Evolutionary conservation across 2,888 invertebrate genomes (phyloP), one percentile per base, ranked within the genome.

Genomic region (Molorchus minor): DNA sequence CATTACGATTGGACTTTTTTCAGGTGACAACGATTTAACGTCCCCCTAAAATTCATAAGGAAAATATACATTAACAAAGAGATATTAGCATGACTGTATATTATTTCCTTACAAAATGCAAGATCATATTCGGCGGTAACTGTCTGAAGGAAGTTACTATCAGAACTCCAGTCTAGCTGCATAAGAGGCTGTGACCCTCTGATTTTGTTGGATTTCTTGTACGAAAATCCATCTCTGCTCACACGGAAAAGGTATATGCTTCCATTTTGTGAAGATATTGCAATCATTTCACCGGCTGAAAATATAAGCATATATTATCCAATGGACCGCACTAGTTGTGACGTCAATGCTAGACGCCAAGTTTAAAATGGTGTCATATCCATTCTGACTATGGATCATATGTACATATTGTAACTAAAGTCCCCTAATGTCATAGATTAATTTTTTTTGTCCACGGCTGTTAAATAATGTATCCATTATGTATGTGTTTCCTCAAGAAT

Each of bases 211-310:
- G 91, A 91, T 76, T 94, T 93, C 76, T 93, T 93, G 79, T 94
- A 95, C 0, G 93, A 92, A 77, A 93, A 94, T 1, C 95, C 95
- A 75, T 94, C 93, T 44, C 94, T 87, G 8, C 92, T 92, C 2
- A 94, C 93, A 51, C 92, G 85, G 83, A 93, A 96, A 52, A 92
- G 80, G 75, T 91, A 91, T 40, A 92, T 86, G 73, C 90, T 90
- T 29, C 95, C 95, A 75, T 96, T 96, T 80, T 95, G 94, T 0
- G 93, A 93, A 1, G 94, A 95, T 77, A 94, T 91, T 2, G 95
- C 94, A 56, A 96, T 86, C 75, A 89, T 85, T 73, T 93, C 92
- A 2, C 95, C 94, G 74, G 92, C 95, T 96, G 79, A 59, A 64
- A 45, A 44, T 65, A 53, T 56, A 29, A 58, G 52, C 38, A 25